Conservation (phyloP, 2,113 vertebrate genomes). For the Aythya baeri region DNA sequence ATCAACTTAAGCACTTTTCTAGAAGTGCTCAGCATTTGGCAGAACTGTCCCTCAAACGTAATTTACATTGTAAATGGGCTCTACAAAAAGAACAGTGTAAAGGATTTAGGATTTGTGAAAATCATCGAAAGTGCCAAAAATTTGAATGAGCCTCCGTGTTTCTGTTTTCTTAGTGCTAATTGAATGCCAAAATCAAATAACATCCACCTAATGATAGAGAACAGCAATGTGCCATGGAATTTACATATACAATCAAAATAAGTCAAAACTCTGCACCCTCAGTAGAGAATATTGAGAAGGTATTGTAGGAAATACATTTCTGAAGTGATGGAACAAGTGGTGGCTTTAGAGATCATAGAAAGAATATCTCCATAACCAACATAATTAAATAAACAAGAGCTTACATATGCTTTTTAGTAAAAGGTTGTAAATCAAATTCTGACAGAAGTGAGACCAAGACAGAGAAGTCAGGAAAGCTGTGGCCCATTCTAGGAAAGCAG, state of each 20-base stretch:
- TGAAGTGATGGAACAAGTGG: background rate
- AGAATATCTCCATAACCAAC: background rate
- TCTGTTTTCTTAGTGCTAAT: background rate
- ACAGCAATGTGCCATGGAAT: background rate
- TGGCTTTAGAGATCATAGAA: background rate
- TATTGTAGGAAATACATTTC: background rate
- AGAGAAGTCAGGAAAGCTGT: background rate
- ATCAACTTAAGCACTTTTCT: background rate
- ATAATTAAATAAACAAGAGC: too few species aligned
- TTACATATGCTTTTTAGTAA: background rate
- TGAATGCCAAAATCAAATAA: background rate
- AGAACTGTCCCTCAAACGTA: background rate
- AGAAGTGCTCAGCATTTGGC: background rate
- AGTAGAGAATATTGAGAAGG: background rate
- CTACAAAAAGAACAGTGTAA: background rate
- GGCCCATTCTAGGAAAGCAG: background rate
- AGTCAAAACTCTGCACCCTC: background rate
- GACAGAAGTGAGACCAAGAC: background rate
- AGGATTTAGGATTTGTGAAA: background rate
- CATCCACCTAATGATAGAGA: background rate
- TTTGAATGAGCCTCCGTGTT: background rate
- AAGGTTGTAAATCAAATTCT: background rate
- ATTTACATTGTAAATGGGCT: background rate
- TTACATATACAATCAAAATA: background rate
- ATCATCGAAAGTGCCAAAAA: background rate